These are phyloP conservation scores for Monopterus albus DNA, from an alignment of 2,113 vertebrate genomes.

Conservation along the genomic window DNA sequence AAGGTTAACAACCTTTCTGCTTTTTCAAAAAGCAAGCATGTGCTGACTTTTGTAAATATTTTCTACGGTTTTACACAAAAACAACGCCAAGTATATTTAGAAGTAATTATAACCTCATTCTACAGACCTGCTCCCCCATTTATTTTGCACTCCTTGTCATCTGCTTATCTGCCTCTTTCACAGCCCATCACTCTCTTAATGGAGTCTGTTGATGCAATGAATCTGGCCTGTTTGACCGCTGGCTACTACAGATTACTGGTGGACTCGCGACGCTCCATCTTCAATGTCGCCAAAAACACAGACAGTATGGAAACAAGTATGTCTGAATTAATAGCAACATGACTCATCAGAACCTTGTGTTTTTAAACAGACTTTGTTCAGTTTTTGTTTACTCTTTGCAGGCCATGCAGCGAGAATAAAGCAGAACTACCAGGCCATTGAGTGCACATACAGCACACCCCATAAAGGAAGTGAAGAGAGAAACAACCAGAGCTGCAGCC, in stretches of 20 bases:
- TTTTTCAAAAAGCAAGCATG: neutral
- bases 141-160: conserved; percentile 38
- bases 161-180: conserved; percentile 67
- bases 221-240: conserved; percentile 97
- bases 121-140: conserved; percentile 14
- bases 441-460: conserved; percentile 92
- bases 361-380: conserved; percentile 16
- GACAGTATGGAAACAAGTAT: conserved; percentile 82
- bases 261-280: conserved; percentile 96
- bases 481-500: conserved; percentile 84
- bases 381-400: conserved; percentile 72
- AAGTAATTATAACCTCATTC: conserved; percentile 41
- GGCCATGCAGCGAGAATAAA: conserved; percentile 87
- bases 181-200: conserved; percentile 97
- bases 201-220: conserved; percentile 98
- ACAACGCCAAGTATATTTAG: conserved; percentile 23
- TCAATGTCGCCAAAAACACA: conserved; percentile 93
- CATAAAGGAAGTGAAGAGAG: conserved; percentile 87
- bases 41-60: conserved; percentile 5
- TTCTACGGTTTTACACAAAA: neutral
- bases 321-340: neutral
- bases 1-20: conserved; percentile 83
- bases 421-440: conserved; percentile 88
- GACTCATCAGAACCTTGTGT: conserved; percentile 25
- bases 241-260: conserved; percentile 97